Evolutionary conservation across 2,113 vertebrate species (phyloP).

Genomic region (Coryphaenoides rupestris): DNA sequence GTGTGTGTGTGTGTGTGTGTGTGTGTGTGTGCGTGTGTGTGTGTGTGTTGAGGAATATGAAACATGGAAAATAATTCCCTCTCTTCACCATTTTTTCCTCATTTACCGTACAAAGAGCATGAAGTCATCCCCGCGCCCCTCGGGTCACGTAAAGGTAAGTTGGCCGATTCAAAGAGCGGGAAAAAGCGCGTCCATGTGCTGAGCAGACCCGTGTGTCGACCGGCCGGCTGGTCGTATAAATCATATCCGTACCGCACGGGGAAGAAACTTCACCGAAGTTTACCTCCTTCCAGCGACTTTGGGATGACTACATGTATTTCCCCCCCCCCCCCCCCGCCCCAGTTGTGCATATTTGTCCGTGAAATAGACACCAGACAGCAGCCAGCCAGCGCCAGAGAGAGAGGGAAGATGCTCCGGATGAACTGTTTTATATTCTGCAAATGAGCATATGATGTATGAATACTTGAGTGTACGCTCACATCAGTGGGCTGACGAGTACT

Average conservation of each 20-base stretch:
- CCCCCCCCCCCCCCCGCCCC: too few relatives aligned
- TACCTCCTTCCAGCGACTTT: too few relatives aligned
- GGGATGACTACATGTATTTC: too few relatives aligned
- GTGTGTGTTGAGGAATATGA: constrained; percentile 56
- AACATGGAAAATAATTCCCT: constrained; percentile 43
- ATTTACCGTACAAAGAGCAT: constrained; percentile 43
- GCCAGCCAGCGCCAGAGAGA: too few relatives aligned
- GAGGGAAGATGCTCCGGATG: too few relatives aligned
- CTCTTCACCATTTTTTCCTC: constrained; percentile 43
- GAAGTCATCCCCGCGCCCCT: constrained; percentile 55
- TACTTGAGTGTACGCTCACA: too few relatives aligned
- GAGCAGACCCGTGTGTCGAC: constrained; percentile 10
- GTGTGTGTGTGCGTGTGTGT: too few relatives aligned
- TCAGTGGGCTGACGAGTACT: constrained; percentile 3
- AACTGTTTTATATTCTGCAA: too few relatives aligned
- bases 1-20: too few relatives aligned
- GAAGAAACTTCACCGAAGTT: background rate
- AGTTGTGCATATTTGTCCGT: too few relatives aligned
- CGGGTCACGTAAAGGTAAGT: constrained; percentile 39
- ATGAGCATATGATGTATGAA: too few relatives aligned
- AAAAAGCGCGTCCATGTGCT: constrained; percentile 13
- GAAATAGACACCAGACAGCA: too few relatives aligned
- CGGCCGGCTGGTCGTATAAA: background rate
- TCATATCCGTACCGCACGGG: background rate
- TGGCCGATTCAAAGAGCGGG: constrained; percentile 27